Base-by-base conservation (phyloP, 2,888 invertebrate genomes). In the Leuctra nigra region DNA sequence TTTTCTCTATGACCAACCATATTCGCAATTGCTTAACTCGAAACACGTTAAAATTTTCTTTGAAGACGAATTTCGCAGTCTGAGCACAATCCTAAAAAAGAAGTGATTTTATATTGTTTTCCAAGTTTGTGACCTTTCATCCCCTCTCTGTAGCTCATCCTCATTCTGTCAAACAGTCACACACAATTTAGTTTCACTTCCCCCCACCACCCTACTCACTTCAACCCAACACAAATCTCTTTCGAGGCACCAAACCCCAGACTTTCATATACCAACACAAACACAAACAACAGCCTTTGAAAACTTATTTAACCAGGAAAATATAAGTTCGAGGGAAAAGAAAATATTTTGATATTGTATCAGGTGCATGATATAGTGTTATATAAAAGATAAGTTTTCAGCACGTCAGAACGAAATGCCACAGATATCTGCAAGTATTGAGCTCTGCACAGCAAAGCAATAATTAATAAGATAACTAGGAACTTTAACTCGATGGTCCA, bases 161-260 rank as follows among this genome's bases (percentile, higher is more conserved):
- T 57, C 47, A 57, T 57, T 35, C 57, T 57, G 57, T 57, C 57
- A 57, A 48, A 54, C 57, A 57, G 57, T 57, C 57, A 57, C 57
- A 57, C 57, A 57, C 57, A 57, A 57, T 57, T 57, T 57, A 57
- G 53, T 54, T 54, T 48, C 53, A 14, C 41, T 20, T 20, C 41
- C 11, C 11, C n/a, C 41, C 38, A 35, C 18, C 38, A 23, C 29
- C 38, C 55, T 22, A 4, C 41, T 16, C 52, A 29, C 36, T 18
- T 13, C 22, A 29, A 38, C 20, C 35, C 23, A 16, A 22, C 24
- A 47, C 47, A n/a, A n/a, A n/a, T 16, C 47, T 14, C 25, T 4
- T 20, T 20, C 39, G 7, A 20, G 11, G 20, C 39, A 39, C 39
- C 16, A 39, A 39, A 20, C 36, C 4, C 7, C 39, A 39, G 13